Evolutionary conservation across 2,888 invertebrate species (phyloP).

Genomic region (Nemurella pictetii): DNA sequence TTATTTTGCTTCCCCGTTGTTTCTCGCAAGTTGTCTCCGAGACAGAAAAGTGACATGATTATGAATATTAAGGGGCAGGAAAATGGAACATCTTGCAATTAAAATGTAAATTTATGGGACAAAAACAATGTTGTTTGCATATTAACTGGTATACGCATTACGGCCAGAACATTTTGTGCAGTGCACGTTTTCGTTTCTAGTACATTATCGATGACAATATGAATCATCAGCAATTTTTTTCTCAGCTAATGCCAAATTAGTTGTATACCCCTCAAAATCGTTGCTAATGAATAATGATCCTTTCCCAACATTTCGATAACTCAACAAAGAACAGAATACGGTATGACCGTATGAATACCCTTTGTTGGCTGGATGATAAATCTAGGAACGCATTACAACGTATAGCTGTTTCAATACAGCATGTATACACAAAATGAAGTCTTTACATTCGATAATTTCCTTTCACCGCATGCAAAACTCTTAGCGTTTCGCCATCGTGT

Average conservation of each 20-base stretch:
- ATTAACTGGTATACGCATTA: neutral
- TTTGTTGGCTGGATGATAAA: neutral
- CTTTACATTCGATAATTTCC: neutral
- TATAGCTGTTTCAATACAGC: too few species aligned
- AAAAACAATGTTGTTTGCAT: slow-evolving; percentile 8
- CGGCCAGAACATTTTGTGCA: neutral
- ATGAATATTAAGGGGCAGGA: neutral
- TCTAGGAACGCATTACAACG: neutral
- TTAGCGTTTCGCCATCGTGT: too few species aligned
- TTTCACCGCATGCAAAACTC: neutral
- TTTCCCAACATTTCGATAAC: neutral
- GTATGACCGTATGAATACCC: too few species aligned
- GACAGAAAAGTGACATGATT: neutral
- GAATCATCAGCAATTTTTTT: neutral
- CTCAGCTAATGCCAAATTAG: neutral
- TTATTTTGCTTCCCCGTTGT: neutral
- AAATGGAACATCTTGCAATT: neutral
- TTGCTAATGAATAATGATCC: too few species aligned
- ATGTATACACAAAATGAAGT: too few species aligned
- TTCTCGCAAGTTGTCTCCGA: neutral
- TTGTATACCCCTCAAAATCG: too few species aligned
- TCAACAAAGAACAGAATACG: neutral
- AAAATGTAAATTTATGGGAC: slow-evolving; percentile 7
- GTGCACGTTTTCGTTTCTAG: neutral
- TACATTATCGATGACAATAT: neutral